Conservation (phyloP, 2,797 vertebrate species). For the Dermochelys coriacea region DNA sequence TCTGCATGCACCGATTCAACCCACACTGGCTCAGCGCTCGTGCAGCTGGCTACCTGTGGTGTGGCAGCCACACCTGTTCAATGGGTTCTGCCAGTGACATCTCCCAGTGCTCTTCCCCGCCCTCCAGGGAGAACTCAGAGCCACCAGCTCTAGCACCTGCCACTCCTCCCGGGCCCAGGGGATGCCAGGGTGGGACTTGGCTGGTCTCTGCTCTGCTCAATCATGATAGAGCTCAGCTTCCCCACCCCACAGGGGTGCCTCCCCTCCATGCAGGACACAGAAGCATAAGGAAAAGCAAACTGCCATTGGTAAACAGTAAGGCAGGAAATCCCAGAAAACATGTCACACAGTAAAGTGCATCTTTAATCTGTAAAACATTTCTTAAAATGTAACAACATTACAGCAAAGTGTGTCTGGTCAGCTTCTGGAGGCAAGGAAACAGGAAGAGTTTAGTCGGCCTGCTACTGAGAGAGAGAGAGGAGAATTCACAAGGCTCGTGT, state of each 20-base stretch:
- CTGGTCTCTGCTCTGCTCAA: not conserved
- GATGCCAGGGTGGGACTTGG: not conserved
- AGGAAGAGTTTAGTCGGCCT: not conserved
- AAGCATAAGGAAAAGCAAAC: not conserved
- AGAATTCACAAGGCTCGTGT: not conserved
- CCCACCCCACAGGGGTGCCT: no score
- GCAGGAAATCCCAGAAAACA: not conserved
- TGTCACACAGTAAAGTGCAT: no score
- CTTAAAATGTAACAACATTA: no score
- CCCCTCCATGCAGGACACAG: not conserved
- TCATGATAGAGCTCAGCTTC: no score
- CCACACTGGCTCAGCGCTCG: not conserved
- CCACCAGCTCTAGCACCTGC: not conserved
- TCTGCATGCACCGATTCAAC: accelerated
- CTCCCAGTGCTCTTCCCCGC: no score
- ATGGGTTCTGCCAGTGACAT: not conserved
- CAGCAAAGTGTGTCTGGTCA: not conserved
- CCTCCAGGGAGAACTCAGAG: no score
- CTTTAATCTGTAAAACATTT: no score
- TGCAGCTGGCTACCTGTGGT: no score
- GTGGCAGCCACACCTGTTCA: no score
- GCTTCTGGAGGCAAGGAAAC: not conserved
- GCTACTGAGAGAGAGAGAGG: no score
- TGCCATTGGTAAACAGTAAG: not conserved
- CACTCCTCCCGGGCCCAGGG: no score